These are phyloP conservation scores for Gymnocephalus cernua DNA, from an alignment of 2,113 vertebrate species.

Conservation along the genomic window DNA sequence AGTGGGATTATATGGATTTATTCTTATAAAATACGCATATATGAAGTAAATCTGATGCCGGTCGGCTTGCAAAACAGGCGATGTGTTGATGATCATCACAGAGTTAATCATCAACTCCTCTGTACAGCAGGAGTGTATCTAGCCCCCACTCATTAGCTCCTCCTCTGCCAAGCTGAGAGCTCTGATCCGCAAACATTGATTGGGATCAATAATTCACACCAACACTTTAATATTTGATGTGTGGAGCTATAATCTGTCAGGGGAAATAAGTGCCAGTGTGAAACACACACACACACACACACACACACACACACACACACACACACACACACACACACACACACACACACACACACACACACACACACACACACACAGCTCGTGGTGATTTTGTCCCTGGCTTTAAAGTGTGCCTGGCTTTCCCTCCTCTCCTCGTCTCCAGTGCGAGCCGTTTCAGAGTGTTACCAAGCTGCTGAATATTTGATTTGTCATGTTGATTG, in stretches of 20 bases:
- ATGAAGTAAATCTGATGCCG: neutral
- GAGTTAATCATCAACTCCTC: conserved; percentile 10
- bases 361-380: conserved; percentile 31
- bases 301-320: conserved; percentile 29
- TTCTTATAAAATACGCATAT: neutral
- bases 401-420: neutral
- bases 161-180: conserved; percentile 56
- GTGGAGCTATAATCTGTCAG: conserved; percentile 56
- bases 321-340: conserved; percentile 29
- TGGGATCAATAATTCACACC: conserved; percentile 76
- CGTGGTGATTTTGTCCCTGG: conserved; percentile 20
- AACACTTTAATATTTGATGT: conserved; percentile 73
- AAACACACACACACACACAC: conserved; percentile 33
- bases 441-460: neutral
- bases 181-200: conserved; percentile 76
- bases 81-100: neutral
- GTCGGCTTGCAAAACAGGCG: neutral
- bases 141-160: conserved; percentile 49
- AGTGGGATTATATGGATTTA: neutral
- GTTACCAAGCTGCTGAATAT: conserved; percentile 61
- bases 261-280: conserved; percentile 47
- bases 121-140: conserved; percentile 18
- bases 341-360: conserved; percentile 29
- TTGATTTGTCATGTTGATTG: conserved; percentile 62
- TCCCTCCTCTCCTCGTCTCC: conserved; percentile 24